Evolutionary conservation across 2,797 vertebrate species (phyloP).

Genomic region (Onychomys torridus): DNA sequence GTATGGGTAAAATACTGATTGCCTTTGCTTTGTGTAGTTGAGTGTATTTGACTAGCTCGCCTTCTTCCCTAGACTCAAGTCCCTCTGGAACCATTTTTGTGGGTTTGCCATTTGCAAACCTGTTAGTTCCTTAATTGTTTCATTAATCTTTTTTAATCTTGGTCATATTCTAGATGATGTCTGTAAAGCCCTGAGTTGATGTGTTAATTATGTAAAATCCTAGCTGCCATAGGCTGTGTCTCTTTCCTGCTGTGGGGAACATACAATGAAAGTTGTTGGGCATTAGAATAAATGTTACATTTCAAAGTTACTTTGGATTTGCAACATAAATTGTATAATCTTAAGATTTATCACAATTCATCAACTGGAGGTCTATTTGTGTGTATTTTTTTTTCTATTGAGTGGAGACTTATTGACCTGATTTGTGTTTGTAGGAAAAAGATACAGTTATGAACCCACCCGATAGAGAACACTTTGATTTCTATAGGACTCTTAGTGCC

Average conservation of each 20-base stretch:
- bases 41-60: not conserved
- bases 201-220: not conserved
- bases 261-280: not conserved
- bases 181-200: not conserved
- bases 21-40: not conserved
- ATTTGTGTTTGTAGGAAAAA: not conserved
- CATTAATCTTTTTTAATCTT: not conserved
- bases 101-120: not conserved
- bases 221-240: not conserved
- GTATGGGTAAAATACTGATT: not conserved
- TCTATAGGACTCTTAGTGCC: not conserved
- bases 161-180: not conserved
- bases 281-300: conserved; percentile 19
- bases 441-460: not conserved
- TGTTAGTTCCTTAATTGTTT: not conserved
- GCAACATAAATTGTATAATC: conserved; percentile 42
- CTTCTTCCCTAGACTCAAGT: not conserved
- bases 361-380: not conserved
- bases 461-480: not conserved
- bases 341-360: conserved; percentile 60
- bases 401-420: not conserved
- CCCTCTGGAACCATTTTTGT: not conserved
- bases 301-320: conserved; percentile 42
- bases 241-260: not conserved
- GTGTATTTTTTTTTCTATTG: not conserved